Percentiles rank a stretch among this genome's conserved stretches.
These are phyloP conservation scores for Acanthococcus lagerstroemiae DNA, from an alignment of 2,888 invertebrate genomes.

Conservation along the genomic window DNA sequence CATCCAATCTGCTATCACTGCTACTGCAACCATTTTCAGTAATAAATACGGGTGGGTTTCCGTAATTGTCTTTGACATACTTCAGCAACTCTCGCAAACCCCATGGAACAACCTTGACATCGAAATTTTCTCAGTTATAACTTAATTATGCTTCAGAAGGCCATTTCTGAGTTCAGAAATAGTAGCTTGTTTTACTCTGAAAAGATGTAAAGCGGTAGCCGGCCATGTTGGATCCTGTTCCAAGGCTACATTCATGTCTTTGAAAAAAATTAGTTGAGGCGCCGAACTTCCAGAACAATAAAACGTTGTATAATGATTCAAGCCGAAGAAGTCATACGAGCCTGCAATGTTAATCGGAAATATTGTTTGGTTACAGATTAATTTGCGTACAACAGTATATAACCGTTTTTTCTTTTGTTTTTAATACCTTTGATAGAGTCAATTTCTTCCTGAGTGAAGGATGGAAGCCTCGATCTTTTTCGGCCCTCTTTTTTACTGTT, in stretches of 20 bases:
- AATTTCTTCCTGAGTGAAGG: slow-evolving; percentile 48
- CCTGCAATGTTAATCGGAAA: slow-evolving; percentile 39
- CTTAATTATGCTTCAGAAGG: too few species aligned
- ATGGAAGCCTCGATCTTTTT: slow-evolving; percentile 44
- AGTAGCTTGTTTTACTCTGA: background rate
- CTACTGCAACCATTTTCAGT: slow-evolving; percentile 43
- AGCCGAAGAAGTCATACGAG: slow-evolving; percentile 60
- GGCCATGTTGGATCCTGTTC: slow-evolving; percentile 18
- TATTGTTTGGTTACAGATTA: background rate
- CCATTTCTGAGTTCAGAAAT: too few species aligned
- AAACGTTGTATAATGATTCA: slow-evolving; percentile 61
- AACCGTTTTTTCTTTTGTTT: background rate
- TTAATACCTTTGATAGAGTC: slow-evolving; percentile 43
- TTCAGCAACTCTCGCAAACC: slow-evolving; percentile 44
- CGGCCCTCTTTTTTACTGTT: slow-evolving; percentile 44
- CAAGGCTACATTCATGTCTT: background rate
- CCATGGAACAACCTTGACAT: slow-evolving; percentile 43
- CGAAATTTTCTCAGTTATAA: too few species aligned
- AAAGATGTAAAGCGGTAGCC: background rate
- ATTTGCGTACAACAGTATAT: background rate
- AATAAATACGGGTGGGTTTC: slow-evolving; percentile 38
- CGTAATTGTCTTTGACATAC: slow-evolving; percentile 42
- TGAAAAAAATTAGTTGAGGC: slow-evolving; percentile 12
- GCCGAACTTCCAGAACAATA: slow-evolving; percentile 41
- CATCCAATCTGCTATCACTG: background rate